A percentile compares a stretch with the other conserved stretches of the same genome.
phyloP scores from a whole-genome alignment of 2,797 vertebrate species.

The Rhabdophis nuchalis region DNA sequence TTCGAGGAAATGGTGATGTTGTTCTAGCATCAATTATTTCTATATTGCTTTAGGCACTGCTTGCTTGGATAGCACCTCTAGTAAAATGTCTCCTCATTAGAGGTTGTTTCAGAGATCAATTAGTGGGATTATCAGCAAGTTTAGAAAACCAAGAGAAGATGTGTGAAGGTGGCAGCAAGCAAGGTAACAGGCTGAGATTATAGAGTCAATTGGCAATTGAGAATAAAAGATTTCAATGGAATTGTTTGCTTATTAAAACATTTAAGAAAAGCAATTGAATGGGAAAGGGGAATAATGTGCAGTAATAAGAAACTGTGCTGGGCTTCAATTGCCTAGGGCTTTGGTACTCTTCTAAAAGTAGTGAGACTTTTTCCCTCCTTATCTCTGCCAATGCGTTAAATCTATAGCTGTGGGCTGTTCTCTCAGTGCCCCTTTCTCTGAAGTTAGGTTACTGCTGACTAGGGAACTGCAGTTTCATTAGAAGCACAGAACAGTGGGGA shows the following conservation, averaged over 20 bases:
- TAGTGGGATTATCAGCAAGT: constrained; percentile 1
- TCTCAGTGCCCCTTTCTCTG: not conserved
- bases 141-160: not conserved
- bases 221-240: not conserved
- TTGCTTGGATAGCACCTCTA: not conserved
- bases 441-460: not conserved
- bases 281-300: not conserved
- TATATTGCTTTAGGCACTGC: not conserved
- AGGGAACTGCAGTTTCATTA: not conserved
- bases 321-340: not conserved
- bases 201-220: not conserved
- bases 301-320: not conserved
- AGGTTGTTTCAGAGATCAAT: not conserved
- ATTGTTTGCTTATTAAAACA: not conserved
- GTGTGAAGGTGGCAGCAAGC: not conserved
- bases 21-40: not conserved
- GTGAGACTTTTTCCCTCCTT: not conserved
- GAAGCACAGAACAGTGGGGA: not conserved
- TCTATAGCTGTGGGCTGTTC: not conserved
- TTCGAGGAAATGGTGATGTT: not conserved
- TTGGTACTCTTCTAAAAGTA: not conserved
- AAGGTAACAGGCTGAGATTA: not conserved
- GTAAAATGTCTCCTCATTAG: not conserved
- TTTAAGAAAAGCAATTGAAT: not conserved
- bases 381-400: not conserved